phyloP scores from a whole-genome alignment of 2,888 invertebrate species.

The Callimorpha dominula region DNA sequence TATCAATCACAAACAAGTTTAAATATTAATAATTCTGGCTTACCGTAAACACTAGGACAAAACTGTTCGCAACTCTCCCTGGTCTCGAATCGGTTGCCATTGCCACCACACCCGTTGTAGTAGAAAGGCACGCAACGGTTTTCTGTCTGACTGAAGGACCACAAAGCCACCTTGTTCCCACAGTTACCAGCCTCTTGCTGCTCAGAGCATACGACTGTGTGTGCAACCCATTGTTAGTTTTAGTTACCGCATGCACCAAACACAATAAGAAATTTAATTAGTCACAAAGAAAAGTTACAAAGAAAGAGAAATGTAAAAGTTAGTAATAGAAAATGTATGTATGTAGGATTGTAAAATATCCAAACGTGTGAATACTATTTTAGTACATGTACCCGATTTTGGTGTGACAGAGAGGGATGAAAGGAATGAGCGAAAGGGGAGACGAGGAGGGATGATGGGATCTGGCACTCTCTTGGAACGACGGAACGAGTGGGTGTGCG shows the following conservation, averaged over 20 bases:
- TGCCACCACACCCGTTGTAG: conserved; percentile 96
- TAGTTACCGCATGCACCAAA: conserved; percentile 27
- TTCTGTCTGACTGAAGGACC: conserved; percentile 94
- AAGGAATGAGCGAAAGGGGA: no score
- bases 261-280: conserved; percentile 18
- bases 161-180: conserved; percentile 90
- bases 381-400: no score
- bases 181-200: conserved; percentile 93
- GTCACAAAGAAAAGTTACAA: conserved; percentile 1
- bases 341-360: no score
- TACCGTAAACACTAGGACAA: conserved; percentile 93
- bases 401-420: no score
- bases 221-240: conserved; percentile 71
- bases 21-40: conserved; percentile 68
- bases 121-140: conserved; percentile 97
- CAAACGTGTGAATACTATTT: no score
- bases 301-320: not conserved
- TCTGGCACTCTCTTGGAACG: no score
- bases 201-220: conserved; percentile 91
- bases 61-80: conserved; percentile 90
- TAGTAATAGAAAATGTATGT: not conserved
- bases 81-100: conserved; percentile 93
- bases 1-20: no score
- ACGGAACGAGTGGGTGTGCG: no score
- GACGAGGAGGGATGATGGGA: no score